Evolutionary conservation across 53 echinoderm and acorn worm genomes (phyloP), one percentile per base, ranked within the genome.

Genomic region (Echinometra lucunter): DNA sequence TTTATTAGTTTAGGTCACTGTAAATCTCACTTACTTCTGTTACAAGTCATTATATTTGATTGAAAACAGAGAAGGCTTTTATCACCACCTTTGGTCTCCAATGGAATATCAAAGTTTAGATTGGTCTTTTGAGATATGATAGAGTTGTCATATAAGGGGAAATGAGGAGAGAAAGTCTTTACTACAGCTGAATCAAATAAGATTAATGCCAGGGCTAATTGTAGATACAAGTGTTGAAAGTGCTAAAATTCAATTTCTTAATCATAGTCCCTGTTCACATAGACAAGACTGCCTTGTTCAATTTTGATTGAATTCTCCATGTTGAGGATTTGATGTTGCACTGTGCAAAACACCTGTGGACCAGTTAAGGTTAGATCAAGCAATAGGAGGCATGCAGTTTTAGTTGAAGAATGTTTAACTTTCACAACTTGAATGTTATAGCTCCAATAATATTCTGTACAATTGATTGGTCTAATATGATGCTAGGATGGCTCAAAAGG

Each of bases 11-110:
- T 49, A n/a, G 85, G 10, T 85, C 49, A 27, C 28, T 47, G 23
- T 89, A 60, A 89, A 89, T 89, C 89, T 89, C 9, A 1, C 60
- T 27, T 10, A 91, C 30, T 44, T 44, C 45, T 91, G 91, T 91
- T 60, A 58, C 66, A 91, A 91, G 38, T 40, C 45, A 69, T 91
- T 45, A 40, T 1, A 18, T 91, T 27, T 70, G 91, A 91, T 45
- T 66, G 69, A 91, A 91, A 66, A 91, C 91, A 91, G 91, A 47
- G 69, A 67, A 37, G 63, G 25, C 16, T 66, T 91, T 91, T 91
- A 66, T 91, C 25, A 27, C 72, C 66, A 9, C 45, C 30, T 91
- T 35, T 60, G 40, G 69, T 91, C 91, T 91, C 91, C 13, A 9
- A 70, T 91, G 91, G 69, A 67, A 67, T 66, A 69, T 91, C 1